phyloP scores from a whole-genome alignment of 2,888 invertebrate species.

The Ornithoptera alexandrae region DNA sequence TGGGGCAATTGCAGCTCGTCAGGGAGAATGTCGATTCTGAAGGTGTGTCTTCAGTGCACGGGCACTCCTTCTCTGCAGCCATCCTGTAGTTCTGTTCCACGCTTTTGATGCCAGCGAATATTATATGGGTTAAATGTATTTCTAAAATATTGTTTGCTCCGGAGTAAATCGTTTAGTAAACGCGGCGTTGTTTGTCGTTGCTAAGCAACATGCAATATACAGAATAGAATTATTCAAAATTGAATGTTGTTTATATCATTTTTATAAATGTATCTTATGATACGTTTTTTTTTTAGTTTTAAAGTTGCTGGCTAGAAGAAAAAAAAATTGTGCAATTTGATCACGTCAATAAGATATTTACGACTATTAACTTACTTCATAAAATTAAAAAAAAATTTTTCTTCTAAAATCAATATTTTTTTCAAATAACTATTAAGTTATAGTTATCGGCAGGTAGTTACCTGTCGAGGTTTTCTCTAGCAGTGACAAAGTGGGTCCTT shows the following conservation, averaged over 20 bases:
- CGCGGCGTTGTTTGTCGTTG: constrained; percentile 26
- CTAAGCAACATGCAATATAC: constrained; percentile 41
- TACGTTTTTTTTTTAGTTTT: too few relatives aligned
- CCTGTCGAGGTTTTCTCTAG: too few relatives aligned
- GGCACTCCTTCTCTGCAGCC: constrained; percentile 41
- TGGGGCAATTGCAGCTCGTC: constrained; percentile 54
- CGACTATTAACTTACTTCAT: too few relatives aligned
- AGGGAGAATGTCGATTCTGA: constrained; percentile 36
- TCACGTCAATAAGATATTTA: too few relatives aligned
- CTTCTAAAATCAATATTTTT: too few relatives aligned
- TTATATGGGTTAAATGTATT: not conserved
- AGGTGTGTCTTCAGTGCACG: constrained; percentile 46
- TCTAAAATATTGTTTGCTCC: constrained; percentile 4
- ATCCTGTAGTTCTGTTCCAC: not conserved
- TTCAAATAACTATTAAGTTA: too few relatives aligned
- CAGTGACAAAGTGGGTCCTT: too few relatives aligned
- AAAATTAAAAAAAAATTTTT: too few relatives aligned
- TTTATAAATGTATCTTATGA: too few relatives aligned
- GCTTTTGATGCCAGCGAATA: not conserved
- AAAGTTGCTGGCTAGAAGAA: too few relatives aligned
- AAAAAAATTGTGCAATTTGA: too few relatives aligned
- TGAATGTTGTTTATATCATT: not conserved
- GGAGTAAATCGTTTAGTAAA: constrained; percentile 10
- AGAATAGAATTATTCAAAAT: not conserved
- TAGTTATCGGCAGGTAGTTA: too few relatives aligned